Base-by-base conservation (phyloP, 1,140 invertebrate genomes). In the Drosophila kepulauana region DNA sequence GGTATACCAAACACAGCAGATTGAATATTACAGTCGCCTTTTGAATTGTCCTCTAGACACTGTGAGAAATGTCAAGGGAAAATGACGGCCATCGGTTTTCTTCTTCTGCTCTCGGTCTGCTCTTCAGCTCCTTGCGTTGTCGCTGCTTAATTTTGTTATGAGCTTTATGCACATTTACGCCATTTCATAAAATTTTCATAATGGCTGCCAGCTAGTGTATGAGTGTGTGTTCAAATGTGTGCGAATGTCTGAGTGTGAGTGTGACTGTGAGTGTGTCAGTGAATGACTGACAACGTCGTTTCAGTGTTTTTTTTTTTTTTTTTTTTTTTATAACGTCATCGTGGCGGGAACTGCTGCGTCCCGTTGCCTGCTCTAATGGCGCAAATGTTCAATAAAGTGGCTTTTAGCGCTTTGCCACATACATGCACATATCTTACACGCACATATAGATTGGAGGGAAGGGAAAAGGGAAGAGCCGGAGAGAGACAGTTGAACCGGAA, bases 321-420 rank as follows among this genome's bases (percentile, higher is more conserved):
- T 52, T 81, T 51, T 51, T 51, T 52, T 81, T 88, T 80, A 75
- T 78, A 68, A 75, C 62, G 59, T 68, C 76, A 70, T 88, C 72
- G 79, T 87, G 61, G 77, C 79, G 66, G 76, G 43, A 52, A 38
- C 54, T 57, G 45, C 57, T 52, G 71, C 69, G 41, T 74, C 56
- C 65, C 75, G 56, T 80, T 74, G 70, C 54, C 78, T 56, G 59
- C 54, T 59, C 84, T 89, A 89, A 89, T 89, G 85, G 81, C 81
- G 85, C 71, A 89, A 89, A 89, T 89, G 85, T 85, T 89, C 85
- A 89, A 89, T 89, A 89, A 89, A 89, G 85, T 81, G 81, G 85
- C 85, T 89, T 89, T 89, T 89, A 89, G 84, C 85, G 81, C 67
- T 49, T 56, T 61, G 66, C 7, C 56, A 56, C 62, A 67, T 61